Percentiles rank a stretch among this genome's conserved stretches.
Evolutionary conservation across 2,797 vertebrate species (phyloP).

Genomic region (Takifugu ocellatus): DNA sequence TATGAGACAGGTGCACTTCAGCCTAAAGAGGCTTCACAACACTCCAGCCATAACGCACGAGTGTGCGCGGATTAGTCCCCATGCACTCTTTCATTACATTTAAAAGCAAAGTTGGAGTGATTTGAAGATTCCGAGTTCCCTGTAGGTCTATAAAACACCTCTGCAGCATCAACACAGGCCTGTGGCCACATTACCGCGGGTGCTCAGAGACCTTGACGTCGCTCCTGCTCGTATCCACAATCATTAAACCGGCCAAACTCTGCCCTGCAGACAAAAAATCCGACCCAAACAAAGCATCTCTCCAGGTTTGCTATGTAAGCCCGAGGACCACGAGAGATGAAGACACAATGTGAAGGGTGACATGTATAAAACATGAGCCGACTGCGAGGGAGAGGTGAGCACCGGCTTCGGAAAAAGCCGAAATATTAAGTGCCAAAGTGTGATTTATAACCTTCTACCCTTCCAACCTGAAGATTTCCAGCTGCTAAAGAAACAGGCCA

Average conservation of each 20-base stretch:
- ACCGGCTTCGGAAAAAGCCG: constrained; percentile 25
- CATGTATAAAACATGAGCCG: constrained; percentile 67
- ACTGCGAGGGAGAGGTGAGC: constrained; percentile 46
- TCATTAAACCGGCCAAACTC: constrained; percentile 39
- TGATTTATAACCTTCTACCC: constrained; percentile 54
- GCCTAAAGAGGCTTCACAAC: too few species aligned
- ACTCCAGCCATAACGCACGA: background rate
- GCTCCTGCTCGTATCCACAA: constrained; percentile 36
- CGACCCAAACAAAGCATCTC: constrained; percentile 62
- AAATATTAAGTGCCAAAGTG: constrained; percentile 44
- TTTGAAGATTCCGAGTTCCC: constrained; percentile 2
- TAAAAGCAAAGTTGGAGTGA: constrained; percentile 2
- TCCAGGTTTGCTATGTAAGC: constrained; percentile 36
- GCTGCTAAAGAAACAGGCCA: background rate
- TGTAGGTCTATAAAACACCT: background rate
- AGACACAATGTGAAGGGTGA: constrained; percentile 56
- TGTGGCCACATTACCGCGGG: constrained; percentile 17
- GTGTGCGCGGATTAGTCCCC: constrained; percentile 5
- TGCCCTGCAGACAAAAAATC: constrained; percentile 50
- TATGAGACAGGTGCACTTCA: too few species aligned
- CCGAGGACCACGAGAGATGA: constrained; percentile 53
- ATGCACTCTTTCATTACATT: constrained; percentile 1
- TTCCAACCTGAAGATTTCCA: constrained; percentile 43
- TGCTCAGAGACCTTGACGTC: constrained; percentile 26
- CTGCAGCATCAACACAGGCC: constrained; percentile 10